phyloP scores from a whole-genome alignment of 2,888 invertebrate species.

The Pegoplata infirma region DNA sequence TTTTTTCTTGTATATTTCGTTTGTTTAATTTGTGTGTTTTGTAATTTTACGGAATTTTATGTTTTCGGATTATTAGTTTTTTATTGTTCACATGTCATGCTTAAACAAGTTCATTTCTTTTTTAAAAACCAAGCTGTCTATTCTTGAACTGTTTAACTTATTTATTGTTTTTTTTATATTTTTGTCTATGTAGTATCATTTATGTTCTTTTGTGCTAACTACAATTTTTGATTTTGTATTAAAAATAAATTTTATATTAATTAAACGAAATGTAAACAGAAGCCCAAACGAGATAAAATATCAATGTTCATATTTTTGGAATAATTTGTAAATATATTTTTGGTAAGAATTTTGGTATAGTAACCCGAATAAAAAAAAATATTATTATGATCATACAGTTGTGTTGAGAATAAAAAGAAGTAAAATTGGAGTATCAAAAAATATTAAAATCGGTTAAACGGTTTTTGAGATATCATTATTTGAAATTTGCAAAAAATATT shows the following conservation, averaged over 20 bases:
- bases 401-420: no score
- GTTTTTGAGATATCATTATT: no score
- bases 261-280: no score
- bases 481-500: no score
- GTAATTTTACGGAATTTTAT: slow-evolving; percentile 11
- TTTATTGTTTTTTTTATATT: slow-evolving; percentile 7
- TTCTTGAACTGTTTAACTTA: slow-evolving; percentile 27
- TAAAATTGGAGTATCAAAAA: no score
- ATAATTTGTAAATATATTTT: slow-evolving; percentile 1
- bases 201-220: no score
- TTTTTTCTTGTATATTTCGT: slow-evolving; percentile 7
- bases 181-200: no score
- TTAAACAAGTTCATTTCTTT: slow-evolving; percentile 1
- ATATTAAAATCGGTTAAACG: no score
- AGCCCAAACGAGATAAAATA: background rate
- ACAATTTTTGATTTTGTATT: background rate
- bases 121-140: slow-evolving; percentile 35
- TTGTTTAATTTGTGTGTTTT: background rate
- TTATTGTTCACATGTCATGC: slow-evolving; percentile 31
- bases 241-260: background rate
- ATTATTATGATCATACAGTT: no score
- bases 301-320: background rate
- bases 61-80: slow-evolving; percentile 25
- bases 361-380: no score
- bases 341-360: background rate